Conservation (phyloP, 2,888 invertebrate species). For the Trichopoda pennipes region DNA sequence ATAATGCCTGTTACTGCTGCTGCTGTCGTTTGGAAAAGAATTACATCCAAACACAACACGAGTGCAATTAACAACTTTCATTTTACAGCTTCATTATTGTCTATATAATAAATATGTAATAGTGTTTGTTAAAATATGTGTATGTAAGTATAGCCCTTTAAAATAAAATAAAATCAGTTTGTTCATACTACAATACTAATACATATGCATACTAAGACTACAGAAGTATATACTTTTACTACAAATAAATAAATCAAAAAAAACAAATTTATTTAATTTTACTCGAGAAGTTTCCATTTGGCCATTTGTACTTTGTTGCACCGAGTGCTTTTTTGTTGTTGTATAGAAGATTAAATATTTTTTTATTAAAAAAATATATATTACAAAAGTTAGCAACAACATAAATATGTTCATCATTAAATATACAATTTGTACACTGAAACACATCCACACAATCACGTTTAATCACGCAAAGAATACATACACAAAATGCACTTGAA, state of each 20-base stretch:
- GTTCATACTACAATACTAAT: constrained; percentile 3
- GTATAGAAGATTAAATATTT: constrained; percentile 22
- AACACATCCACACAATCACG: not conserved
- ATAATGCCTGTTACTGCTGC: constrained; percentile 44
- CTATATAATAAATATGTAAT: not conserved
- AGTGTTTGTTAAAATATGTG: not conserved
- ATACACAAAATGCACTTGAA: constrained; percentile 60
- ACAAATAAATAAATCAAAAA: constrained; percentile 7
- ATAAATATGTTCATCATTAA: constrained; percentile 15
- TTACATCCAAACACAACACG: constrained; percentile 38
- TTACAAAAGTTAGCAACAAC: constrained; percentile 17
- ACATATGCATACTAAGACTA: not conserved
- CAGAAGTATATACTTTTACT: constrained; percentile 20
- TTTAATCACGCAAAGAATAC: constrained; percentile 8
- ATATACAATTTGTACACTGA: constrained; percentile 1
- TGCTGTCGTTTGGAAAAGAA: constrained; percentile 1
- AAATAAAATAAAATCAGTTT: constrained; percentile 6
- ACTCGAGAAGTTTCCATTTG: constrained; percentile 34
- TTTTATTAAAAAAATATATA: not conserved
- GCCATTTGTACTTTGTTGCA: constrained; percentile 7
- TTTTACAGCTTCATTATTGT: constrained; percentile 45
- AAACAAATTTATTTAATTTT: constrained; percentile 2
- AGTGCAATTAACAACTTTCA: constrained; percentile 60
- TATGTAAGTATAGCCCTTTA: constrained; percentile 11
- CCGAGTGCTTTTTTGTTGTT: not conserved